These are phyloP conservation scores for Agrotis puta DNA, from an alignment of 2,888 invertebrate genomes.

Conservation along the genomic window DNA sequence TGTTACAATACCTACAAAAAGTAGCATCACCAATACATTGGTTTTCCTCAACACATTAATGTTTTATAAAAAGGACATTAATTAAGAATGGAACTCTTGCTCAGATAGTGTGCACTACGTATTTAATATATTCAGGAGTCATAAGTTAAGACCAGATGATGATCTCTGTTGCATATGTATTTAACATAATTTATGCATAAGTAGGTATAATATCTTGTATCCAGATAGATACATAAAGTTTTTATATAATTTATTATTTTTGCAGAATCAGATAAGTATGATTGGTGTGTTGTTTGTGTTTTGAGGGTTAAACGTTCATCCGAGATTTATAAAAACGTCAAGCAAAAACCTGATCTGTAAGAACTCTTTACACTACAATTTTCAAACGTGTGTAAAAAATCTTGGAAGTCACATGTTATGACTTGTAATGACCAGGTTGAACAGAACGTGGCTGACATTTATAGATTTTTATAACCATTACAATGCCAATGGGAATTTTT, in stretches of 20 bases:
- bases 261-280: constrained; percentile 18
- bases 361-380: neutral
- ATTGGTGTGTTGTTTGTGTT: constrained; percentile 18
- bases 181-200: constrained; percentile 3
- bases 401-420: no score
- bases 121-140: constrained; percentile 3
- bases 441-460: no score
- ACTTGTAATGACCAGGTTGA: no score
- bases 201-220: constrained; percentile 3
- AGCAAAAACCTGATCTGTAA: constrained; percentile 3
- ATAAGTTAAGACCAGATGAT: neutral
- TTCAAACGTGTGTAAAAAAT: neutral
- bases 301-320: neutral
- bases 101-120: neutral
- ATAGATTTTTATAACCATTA: no score
- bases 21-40: neutral
- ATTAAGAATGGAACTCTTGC: constrained; percentile 31
- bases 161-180: constrained; percentile 9
- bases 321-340: constrained; percentile 1
- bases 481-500: no score
- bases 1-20: constrained; percentile 3
- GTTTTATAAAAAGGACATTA: constrained; percentile 28
- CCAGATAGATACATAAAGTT: constrained; percentile 19
- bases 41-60: constrained; percentile 24
- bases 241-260: constrained; percentile 3